Percentiles rank a stretch among this genome's conserved stretches.
These are phyloP conservation scores for Tiliqua scincoides DNA, from an alignment of 2,113 vertebrate species.

Conservation along the genomic window DNA sequence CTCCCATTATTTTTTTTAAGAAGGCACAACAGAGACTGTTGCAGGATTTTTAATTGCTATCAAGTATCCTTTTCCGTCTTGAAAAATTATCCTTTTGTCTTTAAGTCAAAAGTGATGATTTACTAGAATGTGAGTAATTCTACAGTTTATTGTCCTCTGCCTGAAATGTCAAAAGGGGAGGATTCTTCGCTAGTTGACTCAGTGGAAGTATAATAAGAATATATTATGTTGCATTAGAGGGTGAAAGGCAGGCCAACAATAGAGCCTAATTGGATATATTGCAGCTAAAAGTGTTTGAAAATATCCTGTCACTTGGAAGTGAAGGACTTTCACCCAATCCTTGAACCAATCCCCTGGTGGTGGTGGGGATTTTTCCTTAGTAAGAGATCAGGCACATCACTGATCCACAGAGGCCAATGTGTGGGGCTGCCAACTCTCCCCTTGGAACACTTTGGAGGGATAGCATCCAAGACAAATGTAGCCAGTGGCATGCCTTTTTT, in stretches of 20 bases:
- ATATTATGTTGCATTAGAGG: no score
- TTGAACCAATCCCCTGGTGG: no score
- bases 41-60: constrained; percentile 50
- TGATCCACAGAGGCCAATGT: not conserved
- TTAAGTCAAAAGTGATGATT: constrained; percentile 38
- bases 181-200: no score
- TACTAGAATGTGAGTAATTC: constrained; percentile 42
- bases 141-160: constrained; percentile 21
- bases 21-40: constrained; percentile 49
- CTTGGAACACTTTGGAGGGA: not conserved
- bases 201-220: no score
- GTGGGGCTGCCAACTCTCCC: no score
- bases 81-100: constrained; percentile 32
- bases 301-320: not conserved
- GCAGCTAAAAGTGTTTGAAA: no score
- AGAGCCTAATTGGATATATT: not conserved
- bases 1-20: constrained; percentile 72
- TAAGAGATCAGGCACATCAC: not conserved
- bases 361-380: not conserved
- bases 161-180: constrained; percentile 18
- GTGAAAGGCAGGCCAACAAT: no score
- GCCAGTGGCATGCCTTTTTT: not conserved
- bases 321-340: no score
- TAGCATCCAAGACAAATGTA: not conserved
- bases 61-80: constrained; percentile 55